phyloP scores from a whole-genome alignment of 2,113 vertebrate genomes.

The Antechinus stuartii region DNA sequence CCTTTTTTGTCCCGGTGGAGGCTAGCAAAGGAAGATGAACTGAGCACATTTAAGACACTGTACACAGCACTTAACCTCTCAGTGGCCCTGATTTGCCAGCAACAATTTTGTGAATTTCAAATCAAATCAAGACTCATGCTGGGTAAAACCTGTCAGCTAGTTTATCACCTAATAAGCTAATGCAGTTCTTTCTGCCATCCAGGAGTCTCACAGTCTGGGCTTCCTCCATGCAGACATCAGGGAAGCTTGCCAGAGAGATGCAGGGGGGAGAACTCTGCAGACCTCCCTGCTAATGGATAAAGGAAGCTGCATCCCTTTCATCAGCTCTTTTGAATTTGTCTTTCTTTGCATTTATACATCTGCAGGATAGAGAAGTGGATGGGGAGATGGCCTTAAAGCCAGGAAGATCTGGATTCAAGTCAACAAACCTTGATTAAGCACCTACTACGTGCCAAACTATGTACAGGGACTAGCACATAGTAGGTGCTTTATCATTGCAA shows the following conservation, averaged over 20 bases:
- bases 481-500: neutral
- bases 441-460: neutral
- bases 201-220: neutral
- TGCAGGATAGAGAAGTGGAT: neutral
- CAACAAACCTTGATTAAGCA: neutral
- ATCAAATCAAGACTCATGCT: conserved; percentile 1
- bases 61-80: neutral
- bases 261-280: neutral
- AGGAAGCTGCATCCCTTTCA: neutral
- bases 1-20: neutral
- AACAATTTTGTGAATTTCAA: neutral
- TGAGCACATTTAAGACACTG: neutral
- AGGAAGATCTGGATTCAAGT: neutral
- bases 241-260: neutral
- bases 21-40: neutral
- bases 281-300: neutral
- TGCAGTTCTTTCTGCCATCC: neutral
- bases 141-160: conserved; percentile 5
- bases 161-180: neutral
- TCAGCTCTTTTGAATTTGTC: neutral
- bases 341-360: neutral
- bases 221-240: neutral
- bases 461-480: too few species aligned
- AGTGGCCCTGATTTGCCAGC: conserved; percentile 1
- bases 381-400: neutral